Evolutionary conservation across 2,888 invertebrate genomes (phyloP).

Genomic region (Emmelina monodactyla): DNA sequence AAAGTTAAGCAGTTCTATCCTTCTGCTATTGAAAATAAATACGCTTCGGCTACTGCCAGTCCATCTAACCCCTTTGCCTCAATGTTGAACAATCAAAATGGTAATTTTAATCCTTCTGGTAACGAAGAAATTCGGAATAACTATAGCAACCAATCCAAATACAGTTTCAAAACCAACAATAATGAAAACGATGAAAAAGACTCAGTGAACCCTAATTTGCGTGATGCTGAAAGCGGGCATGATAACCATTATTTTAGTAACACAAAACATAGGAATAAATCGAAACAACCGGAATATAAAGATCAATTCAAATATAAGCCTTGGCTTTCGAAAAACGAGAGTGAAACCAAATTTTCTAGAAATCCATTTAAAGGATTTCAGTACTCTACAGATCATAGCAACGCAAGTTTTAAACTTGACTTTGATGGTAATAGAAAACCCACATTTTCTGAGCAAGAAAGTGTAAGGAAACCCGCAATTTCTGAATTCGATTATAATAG

Average conservation of each 20-base stretch:
- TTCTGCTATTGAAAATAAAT: conserved; percentile 32
- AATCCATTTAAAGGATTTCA: conserved; percentile 38
- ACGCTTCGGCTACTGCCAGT: conserved; percentile 23
- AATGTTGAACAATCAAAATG: conserved; percentile 20
- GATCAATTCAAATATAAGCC: conserved; percentile 38
- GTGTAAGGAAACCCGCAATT: too few relatives aligned
- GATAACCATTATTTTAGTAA: conserved; percentile 24
- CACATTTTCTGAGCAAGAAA: too few relatives aligned
- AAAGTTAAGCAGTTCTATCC: conserved; percentile 37
- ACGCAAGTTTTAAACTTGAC: conserved; percentile 38
- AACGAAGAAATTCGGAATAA: conserved; percentile 8
- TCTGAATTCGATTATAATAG: conserved; percentile 27
- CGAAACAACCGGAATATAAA: conserved; percentile 26
- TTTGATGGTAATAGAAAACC: conserved; percentile 29
- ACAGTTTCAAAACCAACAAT: conserved; percentile 14
- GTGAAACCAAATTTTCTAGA: conserved; percentile 30
- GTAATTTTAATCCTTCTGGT: conserved; percentile 14
- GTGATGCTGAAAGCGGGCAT: conserved; percentile 7
- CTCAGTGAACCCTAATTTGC: conserved; percentile 21
- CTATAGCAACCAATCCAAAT: conserved; percentile 8
- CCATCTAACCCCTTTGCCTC: conserved; percentile 21
- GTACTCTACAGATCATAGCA: conserved; percentile 42
- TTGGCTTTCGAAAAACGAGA: conserved; percentile 23
- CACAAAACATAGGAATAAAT: conserved; percentile 20
- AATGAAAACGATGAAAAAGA: conserved; percentile 22